Evolutionary conservation across 2,888 invertebrate species (phyloP).

Genomic region (Drosophila paracracens): DNA sequence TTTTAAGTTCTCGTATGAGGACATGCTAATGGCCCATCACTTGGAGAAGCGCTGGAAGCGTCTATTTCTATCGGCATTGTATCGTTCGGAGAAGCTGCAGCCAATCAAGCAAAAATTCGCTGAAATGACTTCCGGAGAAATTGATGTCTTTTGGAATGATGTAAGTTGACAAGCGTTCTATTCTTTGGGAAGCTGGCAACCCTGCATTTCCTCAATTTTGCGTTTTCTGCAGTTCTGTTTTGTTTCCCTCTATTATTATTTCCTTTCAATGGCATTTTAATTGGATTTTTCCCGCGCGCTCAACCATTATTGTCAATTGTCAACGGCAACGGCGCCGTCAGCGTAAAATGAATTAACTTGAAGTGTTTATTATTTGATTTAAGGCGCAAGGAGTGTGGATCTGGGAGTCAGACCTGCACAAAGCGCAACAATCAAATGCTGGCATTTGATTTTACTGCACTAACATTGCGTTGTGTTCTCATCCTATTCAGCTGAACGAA

Average conservation of each 20-base stretch:
- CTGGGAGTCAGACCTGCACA: slow-evolving; percentile 5
- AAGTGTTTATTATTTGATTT: slow-evolving; percentile 84
- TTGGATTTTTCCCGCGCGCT: slow-evolving; percentile 83
- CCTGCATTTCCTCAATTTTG: slow-evolving; percentile 77
- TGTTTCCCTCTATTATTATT: slow-evolving; percentile 82
- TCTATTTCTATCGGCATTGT: slow-evolving; percentile 89
- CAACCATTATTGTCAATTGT: slow-evolving; percentile 82
- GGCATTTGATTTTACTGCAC: slow-evolving; percentile 49
- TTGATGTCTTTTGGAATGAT: slow-evolving; percentile 85
- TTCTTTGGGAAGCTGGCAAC: slow-evolving; percentile 28
- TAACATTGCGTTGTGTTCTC: slow-evolving; percentile 41
- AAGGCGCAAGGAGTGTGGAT: slow-evolving; percentile 49
- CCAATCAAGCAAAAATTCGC: slow-evolving; percentile 95
- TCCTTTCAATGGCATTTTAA: slow-evolving; percentile 84
- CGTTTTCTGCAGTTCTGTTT: slow-evolving; percentile 75
- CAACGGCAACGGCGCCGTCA: slow-evolving; percentile 56
- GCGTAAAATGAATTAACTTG: slow-evolving; percentile 83
- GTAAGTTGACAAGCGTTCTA: slow-evolving; percentile 68
- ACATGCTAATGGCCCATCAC: slow-evolving; percentile 86
- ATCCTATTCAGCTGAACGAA: slow-evolving; percentile 79
- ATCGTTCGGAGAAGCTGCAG: slow-evolving; percentile 89
- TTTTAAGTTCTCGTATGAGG: slow-evolving; percentile 83
- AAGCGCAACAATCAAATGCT: slow-evolving; percentile 66
- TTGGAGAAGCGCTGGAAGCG: slow-evolving; percentile 90
- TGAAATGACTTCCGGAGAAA: slow-evolving; percentile 91